Conservation (phyloP, 2,113 vertebrate species). For the Axis porcinus region DNA sequence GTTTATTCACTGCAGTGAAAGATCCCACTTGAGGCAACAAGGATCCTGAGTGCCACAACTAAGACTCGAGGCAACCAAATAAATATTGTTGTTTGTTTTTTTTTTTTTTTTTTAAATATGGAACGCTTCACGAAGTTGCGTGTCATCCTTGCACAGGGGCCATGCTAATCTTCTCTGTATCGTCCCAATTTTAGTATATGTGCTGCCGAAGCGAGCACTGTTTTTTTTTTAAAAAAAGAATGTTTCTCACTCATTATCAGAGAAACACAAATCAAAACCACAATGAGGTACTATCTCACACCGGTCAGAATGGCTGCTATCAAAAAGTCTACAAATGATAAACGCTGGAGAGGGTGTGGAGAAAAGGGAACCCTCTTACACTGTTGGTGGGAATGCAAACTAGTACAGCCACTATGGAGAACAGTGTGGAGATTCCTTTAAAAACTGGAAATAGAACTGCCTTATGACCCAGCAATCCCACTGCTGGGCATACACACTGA, state of each 20-base stretch:
- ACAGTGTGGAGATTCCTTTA: neutral
- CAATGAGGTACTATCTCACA: neutral
- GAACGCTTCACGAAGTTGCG: too few species aligned
- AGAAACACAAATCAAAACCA: neutral
- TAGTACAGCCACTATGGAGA: neutral
- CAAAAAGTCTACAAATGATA: neutral
- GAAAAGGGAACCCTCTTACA: neutral
- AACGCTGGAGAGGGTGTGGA: neutral
- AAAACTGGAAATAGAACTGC: neutral
- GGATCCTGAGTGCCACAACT: neutral
- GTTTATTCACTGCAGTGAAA: neutral
- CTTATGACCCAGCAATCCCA: neutral
- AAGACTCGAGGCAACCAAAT: neutral
- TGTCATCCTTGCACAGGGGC: too few species aligned
- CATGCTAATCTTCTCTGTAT: too few species aligned
- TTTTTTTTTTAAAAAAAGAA: neutral
- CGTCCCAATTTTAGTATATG: too few species aligned
- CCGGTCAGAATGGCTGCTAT: neutral
- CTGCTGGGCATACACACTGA: fast-evolving
- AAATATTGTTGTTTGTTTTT: too few species aligned
- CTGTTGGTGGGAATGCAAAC: neutral
- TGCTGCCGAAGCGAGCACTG: too few species aligned
- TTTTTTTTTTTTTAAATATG: too few species aligned
- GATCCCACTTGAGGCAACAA: neutral
- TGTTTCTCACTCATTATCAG: neutral